Percentiles rank a stretch among this genome's conserved stretches.
Conservation (phyloP, 2,113 vertebrate genomes). For the Odontophorus gujanensis region DNA sequence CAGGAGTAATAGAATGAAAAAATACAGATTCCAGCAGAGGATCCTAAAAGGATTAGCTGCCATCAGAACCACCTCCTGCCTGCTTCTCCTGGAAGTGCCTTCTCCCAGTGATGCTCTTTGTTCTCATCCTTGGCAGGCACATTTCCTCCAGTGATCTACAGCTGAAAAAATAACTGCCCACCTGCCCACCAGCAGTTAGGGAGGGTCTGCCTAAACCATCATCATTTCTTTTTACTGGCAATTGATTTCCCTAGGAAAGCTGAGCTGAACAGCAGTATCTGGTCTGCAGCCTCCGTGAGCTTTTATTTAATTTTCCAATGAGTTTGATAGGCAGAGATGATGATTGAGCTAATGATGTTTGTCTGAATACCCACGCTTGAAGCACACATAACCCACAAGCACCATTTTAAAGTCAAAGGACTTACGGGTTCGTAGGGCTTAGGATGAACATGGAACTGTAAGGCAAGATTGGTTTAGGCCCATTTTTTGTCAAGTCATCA, state of each 20-base stretch:
- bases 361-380: neutral
- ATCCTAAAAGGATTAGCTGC: neutral
- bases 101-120: neutral
- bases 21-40: neutral
- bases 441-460: conserved; percentile 98
- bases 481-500: conserved; percentile 75
- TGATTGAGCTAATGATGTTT: neutral
- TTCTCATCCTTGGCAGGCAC: neutral
- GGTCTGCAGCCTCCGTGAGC: neutral
- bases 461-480: conserved; percentile 89
- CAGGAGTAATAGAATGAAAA: neutral
- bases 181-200: neutral
- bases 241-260: neutral
- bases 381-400: rapidly evolving
- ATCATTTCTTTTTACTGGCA: neutral
- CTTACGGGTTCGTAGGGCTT: conserved; percentile 92
- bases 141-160: no score
- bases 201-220: neutral
- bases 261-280: neutral
- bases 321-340: neutral
- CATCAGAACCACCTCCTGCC: rapidly evolving
- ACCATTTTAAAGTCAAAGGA: neutral
- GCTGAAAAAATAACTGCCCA: neutral
- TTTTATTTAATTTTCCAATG: neutral
- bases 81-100: neutral